Percentiles rank a stretch among this genome's conserved stretches.
Evolutionary conservation across 2,113 vertebrate genomes (phyloP).

Genomic region (Platichthys flesus): DNA sequence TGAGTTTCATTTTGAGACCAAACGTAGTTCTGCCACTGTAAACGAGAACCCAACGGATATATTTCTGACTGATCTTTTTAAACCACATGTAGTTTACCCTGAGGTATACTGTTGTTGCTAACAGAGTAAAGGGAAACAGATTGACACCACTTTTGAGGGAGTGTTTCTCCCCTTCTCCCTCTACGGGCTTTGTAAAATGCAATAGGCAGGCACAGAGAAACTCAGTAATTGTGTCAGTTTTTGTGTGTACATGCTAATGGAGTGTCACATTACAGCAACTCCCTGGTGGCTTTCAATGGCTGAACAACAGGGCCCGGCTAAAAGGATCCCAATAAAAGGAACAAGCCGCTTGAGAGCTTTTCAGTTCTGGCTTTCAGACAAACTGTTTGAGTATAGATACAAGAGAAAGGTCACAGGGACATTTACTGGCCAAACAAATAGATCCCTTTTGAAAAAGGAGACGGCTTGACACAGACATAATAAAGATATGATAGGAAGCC

Average conservation of each 20-base stretch:
- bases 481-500: neutral
- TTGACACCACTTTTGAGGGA: too few relatives aligned
- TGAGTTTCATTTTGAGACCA: too few relatives aligned
- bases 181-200: too few relatives aligned
- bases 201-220: neutral
- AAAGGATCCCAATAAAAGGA: constrained; percentile 38
- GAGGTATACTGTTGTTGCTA: too few relatives aligned
- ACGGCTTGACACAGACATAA: neutral
- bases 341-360: constrained; percentile 13
- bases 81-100: too few relatives aligned
- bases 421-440: constrained; percentile 5
- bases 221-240: constrained; percentile 8
- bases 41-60: too few relatives aligned
- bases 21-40: too few relatives aligned
- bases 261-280: constrained; percentile 44
- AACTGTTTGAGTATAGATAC: constrained; percentile 7
- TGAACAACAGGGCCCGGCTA: constrained; percentile 15
- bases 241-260: constrained; percentile 60
- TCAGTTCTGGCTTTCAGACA: neutral
- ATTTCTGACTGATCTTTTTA: too few relatives aligned
- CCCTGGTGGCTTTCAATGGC: neutral
- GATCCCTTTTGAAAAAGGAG: neutral
- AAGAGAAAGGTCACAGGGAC: constrained; percentile 3
- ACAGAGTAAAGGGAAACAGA: too few relatives aligned
- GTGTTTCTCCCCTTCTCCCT: too few relatives aligned